These are phyloP conservation scores for Euspilapteryx auroguttella DNA, from an alignment of 2,888 invertebrate genomes.

Conservation along the genomic window DNA sequence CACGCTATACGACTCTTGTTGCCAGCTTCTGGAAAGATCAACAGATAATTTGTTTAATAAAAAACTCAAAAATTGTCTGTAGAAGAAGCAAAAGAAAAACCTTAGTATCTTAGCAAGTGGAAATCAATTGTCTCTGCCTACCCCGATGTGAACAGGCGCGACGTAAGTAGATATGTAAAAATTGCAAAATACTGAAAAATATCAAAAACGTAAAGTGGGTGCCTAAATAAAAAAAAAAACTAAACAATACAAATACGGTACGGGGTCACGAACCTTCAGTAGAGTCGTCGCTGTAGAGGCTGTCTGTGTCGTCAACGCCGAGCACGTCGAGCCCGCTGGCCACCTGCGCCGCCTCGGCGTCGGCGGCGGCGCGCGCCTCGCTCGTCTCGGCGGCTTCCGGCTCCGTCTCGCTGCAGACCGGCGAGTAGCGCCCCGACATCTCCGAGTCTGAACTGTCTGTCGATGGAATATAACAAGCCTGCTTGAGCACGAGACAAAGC, in stretches of 20 bases:
- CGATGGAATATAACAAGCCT: not conserved
- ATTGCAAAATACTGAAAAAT: not conserved
- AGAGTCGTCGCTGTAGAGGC: constrained; percentile 24
- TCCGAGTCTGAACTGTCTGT: constrained; percentile 57
- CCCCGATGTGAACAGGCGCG: too few relatives aligned
- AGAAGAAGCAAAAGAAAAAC: not conserved
- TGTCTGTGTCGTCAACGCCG: constrained; percentile 40
- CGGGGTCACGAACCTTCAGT: not conserved
- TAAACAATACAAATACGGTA: not conserved
- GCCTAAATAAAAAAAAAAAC: not conserved
- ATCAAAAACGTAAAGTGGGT: not conserved
- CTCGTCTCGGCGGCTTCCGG: constrained; percentile 17
- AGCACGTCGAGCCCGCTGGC: constrained; percentile 42
- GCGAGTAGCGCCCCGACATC: constrained; percentile 65
- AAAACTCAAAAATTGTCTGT: not conserved
- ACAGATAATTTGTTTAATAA: not conserved
- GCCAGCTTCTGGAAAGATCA: constrained; percentile 16
- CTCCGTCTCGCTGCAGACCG: constrained; percentile 63
- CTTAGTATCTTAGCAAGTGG: too few relatives aligned
- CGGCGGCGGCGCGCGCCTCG: constrained; percentile 6
- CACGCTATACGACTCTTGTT: constrained; percentile 34
- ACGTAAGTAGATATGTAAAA: not conserved
- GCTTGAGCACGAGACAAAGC: not conserved
- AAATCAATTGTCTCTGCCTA: too few relatives aligned
- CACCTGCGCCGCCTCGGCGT: constrained; percentile 24